Percentiles rank a stretch among this genome's conserved stretches.
phyloP scores from a whole-genome alignment of 2,888 invertebrate genomes.

The Ophraella communa region DNA sequence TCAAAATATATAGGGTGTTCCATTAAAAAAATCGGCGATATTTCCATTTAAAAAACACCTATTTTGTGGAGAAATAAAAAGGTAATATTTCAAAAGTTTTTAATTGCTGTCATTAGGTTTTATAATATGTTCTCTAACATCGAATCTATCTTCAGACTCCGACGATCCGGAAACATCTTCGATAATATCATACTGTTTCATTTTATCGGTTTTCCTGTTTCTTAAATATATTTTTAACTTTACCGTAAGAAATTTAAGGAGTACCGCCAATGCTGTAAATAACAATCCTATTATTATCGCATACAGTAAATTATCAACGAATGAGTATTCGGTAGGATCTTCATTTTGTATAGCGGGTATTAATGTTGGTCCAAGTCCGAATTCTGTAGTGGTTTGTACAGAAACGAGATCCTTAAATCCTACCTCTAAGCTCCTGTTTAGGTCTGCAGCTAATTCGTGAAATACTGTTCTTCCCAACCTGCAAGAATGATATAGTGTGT shows the following conservation, averaged over 20 bases:
- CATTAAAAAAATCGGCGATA: too few relatives aligned
- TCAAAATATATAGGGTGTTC: too few relatives aligned
- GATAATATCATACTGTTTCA: conserved; percentile 38
- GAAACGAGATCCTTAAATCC: conserved; percentile 46
- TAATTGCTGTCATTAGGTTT: neutral
- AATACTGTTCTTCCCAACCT: conserved; percentile 64
- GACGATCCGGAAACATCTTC: conserved; percentile 42
- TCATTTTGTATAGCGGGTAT: conserved; percentile 40
- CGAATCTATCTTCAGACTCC: conserved; percentile 52
- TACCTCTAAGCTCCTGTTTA: conserved; percentile 49
- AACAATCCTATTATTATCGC: conserved; percentile 35
- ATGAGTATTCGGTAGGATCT: conserved; percentile 48
- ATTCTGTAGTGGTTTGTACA: conserved; percentile 22
- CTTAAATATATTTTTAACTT: conserved; percentile 26
- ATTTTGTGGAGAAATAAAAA: too few relatives aligned
- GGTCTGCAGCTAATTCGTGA: conserved; percentile 62
- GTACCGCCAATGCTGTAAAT: conserved; percentile 31
- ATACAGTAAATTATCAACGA: conserved; percentile 48
- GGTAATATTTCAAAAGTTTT: too few relatives aligned
- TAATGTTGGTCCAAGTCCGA: conserved; percentile 34
- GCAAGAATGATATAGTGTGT: too few relatives aligned
- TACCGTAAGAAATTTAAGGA: conserved; percentile 26
- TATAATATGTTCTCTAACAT: conserved; percentile 41
- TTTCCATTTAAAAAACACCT: too few relatives aligned
- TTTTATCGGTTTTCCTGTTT: conserved; percentile 27